Conservation (phyloP, 2,888 invertebrate genomes). For the Chalcosyrphus nemorum region DNA sequence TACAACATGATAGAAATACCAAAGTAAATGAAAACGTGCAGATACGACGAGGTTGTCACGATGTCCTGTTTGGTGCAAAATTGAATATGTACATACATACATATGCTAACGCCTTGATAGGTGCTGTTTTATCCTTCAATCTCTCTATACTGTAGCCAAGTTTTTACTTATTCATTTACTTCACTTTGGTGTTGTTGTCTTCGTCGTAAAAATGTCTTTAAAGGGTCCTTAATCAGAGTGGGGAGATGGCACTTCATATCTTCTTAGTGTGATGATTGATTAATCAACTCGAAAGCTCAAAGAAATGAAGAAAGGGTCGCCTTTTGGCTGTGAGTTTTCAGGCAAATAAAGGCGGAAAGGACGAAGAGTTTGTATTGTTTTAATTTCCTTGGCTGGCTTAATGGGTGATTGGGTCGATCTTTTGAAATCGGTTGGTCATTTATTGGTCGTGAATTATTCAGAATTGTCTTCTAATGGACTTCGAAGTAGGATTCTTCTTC, state of each 20-base stretch:
- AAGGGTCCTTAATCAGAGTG: constrained; percentile 5
- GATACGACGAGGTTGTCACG: neutral
- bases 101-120: constrained; percentile 2
- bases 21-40: constrained; percentile 40
- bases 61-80: neutral
- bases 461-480: neutral
- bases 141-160: neutral
- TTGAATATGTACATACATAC: constrained; percentile 18
- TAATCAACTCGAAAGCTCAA: constrained; percentile 31
- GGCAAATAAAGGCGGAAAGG: neutral
- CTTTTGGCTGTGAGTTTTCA: neutral
- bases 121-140: constrained; percentile 23
- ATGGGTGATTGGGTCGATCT: neutral
- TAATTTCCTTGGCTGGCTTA: neutral
- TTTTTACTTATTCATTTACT: constrained; percentile 29
- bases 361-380: neutral
- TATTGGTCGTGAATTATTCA: neutral
- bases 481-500: neutral
- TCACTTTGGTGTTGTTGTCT: neutral
- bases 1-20: constrained; percentile 8
- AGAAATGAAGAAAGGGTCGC: neutral
- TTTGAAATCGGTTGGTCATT: neutral
- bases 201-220: constrained; percentile 10
- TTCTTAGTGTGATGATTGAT: constrained; percentile 31
- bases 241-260: neutral